phyloP scores from a whole-genome alignment of 1,140 invertebrate species.

The Delia radicum region DNA sequence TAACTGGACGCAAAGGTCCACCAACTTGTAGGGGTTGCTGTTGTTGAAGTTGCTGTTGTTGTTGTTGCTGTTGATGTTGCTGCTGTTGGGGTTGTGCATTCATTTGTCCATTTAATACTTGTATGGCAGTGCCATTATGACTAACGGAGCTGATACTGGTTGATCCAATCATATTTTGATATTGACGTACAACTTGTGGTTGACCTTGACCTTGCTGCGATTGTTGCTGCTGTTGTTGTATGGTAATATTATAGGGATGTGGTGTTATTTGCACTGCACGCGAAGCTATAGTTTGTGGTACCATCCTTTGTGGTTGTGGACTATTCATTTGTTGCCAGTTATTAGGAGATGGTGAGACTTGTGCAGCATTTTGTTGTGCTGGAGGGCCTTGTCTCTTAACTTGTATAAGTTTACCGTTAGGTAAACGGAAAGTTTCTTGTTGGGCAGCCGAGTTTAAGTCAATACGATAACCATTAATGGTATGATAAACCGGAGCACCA shows the following conservation, averaged over 20 bases:
- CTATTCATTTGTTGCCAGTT: slow-evolving; percentile 21
- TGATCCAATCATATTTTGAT: background rate
- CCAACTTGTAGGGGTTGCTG: slow-evolving; percentile 7
- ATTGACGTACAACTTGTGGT: slow-evolving; percentile 26
- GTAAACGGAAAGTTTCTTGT: slow-evolving; percentile 51
- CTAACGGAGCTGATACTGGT: slow-evolving; percentile 10
- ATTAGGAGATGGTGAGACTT: slow-evolving; percentile 8
- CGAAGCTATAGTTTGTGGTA: slow-evolving; percentile 3
- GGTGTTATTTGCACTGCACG: slow-evolving; percentile 25
- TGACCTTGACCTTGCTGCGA: too few relatives aligned
- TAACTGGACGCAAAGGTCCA: slow-evolving; percentile 32
- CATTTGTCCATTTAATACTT: slow-evolving; percentile 27
- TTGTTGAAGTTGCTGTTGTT: too few relatives aligned
- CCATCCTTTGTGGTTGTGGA: background rate
- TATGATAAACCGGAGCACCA: slow-evolving; percentile 48
- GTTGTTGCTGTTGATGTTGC: slow-evolving; percentile 21
- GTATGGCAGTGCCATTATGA: slow-evolving; percentile 29
- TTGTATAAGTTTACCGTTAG: slow-evolving; percentile 53
- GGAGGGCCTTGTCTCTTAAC: slow-evolving; percentile 45
- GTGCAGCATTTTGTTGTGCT: slow-evolving; percentile 9
- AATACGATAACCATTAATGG: slow-evolving; percentile 51
- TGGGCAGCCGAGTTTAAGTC: slow-evolving; percentile 53
- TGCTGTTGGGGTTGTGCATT: background rate
- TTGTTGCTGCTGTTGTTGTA: background rate
- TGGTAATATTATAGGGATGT: slow-evolving; percentile 6